Conservation (phyloP, 2,888 invertebrate species). For the Melipona beecheii region DNA sequence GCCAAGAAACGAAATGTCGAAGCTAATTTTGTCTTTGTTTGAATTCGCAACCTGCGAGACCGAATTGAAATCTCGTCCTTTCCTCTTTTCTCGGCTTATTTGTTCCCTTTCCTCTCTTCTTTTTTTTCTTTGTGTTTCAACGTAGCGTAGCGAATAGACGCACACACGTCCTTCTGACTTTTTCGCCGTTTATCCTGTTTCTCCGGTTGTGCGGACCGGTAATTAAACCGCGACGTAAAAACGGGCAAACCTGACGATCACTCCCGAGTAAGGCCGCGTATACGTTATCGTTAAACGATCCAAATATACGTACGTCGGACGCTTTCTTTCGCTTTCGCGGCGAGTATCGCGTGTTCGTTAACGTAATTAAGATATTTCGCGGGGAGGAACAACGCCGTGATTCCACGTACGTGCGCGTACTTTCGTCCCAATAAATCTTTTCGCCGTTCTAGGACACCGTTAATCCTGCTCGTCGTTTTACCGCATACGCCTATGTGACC, state of each 20-base stretch:
- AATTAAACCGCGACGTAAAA: conserved; percentile 47
- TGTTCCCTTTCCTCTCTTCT: no score
- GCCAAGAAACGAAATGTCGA: background rate
- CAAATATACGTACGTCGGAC: conserved; percentile 15
- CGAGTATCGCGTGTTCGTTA: background rate
- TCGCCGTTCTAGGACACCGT: background rate
- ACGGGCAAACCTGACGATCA: conserved; percentile 37
- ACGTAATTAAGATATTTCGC: conserved; percentile 25
- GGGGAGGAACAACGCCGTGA: no score
- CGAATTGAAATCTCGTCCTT: background rate
- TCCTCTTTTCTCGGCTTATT: background rate
- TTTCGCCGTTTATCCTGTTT: conserved; percentile 25
- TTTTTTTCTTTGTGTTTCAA: background rate
- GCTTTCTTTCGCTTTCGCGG: background rate
- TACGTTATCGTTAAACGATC: conserved; percentile 41
- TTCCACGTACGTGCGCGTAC: background rate
- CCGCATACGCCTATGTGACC: conserved; percentile 5
- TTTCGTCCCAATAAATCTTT: background rate
- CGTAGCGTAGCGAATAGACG: background rate
- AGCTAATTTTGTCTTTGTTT: conserved; percentile 23
- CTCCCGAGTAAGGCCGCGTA: conserved; percentile 32
- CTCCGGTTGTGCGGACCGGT: conserved; percentile 11
- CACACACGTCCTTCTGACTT: conserved; percentile 1
- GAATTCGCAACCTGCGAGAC: background rate
- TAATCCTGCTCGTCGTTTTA: conserved; percentile 21